Conservation (phyloP, 2,888 invertebrate genomes). For the Tenthredo distinguenda region DNA sequence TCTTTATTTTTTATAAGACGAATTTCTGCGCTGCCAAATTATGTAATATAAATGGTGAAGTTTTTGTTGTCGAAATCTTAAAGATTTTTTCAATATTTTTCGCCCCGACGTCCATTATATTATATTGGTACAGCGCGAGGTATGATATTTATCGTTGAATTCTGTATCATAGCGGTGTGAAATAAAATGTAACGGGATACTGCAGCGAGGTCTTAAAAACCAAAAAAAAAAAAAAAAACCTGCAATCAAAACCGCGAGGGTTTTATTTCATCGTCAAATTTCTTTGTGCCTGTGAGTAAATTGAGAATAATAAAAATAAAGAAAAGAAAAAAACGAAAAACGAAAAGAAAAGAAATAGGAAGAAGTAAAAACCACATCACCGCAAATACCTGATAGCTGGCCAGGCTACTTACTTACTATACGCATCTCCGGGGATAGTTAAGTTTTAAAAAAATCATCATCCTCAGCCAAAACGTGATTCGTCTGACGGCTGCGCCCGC, state of each 20-base stretch:
- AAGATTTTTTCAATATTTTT: neutral
- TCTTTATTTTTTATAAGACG: neutral
- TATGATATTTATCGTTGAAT: too few species aligned
- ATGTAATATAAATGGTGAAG: neutral
- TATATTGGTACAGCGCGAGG: too few species aligned
- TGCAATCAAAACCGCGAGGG: too few species aligned
- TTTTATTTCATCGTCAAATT: too few species aligned
- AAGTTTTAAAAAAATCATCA: neutral
- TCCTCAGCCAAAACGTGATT: slow-evolving; percentile 28
- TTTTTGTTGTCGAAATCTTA: neutral
- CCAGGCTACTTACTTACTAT: neutral
- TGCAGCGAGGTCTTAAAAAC: too few species aligned
- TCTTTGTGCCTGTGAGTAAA: too few species aligned
- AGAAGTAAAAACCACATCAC: neutral
- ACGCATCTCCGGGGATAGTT: neutral
- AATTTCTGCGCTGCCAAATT: neutral
- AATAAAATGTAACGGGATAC: too few species aligned
- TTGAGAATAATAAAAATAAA: neutral
- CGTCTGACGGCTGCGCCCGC: slow-evolving; percentile 27
- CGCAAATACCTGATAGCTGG: neutral
- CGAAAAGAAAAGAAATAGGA: neutral
- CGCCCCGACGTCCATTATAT: too few species aligned
- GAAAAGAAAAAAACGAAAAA: neutral
- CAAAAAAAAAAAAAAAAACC: too few species aligned
- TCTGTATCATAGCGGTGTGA: too few species aligned